These are phyloP conservation scores for Scotopteryx bipunctaria DNA, from an alignment of 2,888 invertebrate species.

Conservation along the genomic window DNA sequence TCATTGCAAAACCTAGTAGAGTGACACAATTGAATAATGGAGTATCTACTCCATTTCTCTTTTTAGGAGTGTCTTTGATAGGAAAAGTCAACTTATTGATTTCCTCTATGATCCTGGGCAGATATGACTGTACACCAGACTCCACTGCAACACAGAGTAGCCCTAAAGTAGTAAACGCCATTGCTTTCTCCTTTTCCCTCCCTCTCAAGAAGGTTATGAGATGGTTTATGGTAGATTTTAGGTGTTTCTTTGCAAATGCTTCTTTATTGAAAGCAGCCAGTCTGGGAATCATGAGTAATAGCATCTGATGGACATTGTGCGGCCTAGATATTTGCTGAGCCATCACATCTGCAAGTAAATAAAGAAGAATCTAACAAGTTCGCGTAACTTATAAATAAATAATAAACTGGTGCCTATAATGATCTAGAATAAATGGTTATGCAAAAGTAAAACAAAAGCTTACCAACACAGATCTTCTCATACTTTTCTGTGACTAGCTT, in stretches of 20 bases:
- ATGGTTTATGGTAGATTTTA: constrained; percentile 90
- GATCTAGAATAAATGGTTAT: too few species aligned
- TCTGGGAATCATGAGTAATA: constrained; percentile 94
- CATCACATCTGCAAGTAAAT: constrained; percentile 86
- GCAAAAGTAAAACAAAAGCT: constrained; percentile 32
- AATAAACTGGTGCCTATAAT: too few species aligned
- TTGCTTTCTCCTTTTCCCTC: constrained; percentile 92
- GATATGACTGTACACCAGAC: constrained; percentile 89
- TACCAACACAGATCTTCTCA: constrained; percentile 88
- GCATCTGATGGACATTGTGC: constrained; percentile 92
- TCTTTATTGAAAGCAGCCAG: constrained; percentile 95
- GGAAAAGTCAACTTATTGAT: constrained; percentile 90
- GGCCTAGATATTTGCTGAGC: constrained; percentile 91
- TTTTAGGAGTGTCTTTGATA: constrained; percentile 89
- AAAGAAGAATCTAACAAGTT: not conserved
- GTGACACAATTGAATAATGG: constrained; percentile 98
- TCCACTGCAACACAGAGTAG: constrained; percentile 95
- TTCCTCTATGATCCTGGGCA: constrained; percentile 91
- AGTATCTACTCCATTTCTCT: constrained; percentile 89
- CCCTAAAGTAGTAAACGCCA: constrained; percentile 96
- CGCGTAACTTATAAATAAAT: not conserved
- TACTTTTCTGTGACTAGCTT: constrained; percentile 92
- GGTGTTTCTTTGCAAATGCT: constrained; percentile 89
- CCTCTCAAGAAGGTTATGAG: constrained; percentile 90
- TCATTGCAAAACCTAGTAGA: constrained; percentile 94